Conservation (phyloP, 2,113 vertebrate species). For the Bucco capensis region DNA sequence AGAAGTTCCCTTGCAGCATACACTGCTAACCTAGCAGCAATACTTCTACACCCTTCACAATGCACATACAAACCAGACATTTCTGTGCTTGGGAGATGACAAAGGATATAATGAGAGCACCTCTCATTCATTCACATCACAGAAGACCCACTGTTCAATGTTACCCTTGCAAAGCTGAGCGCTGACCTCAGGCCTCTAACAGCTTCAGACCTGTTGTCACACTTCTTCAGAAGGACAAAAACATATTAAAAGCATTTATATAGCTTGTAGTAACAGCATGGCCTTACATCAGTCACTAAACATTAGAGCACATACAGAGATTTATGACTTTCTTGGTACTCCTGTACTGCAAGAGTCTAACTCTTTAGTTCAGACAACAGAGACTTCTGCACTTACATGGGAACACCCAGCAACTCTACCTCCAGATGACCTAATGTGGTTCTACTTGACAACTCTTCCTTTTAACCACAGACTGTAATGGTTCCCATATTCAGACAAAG, state of each 20-base stretch:
- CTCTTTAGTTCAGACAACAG: not conserved
- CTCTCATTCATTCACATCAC: not conserved
- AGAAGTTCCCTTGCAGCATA: not conserved
- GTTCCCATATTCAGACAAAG: not conserved
- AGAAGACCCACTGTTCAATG: slow-evolving; percentile 37
- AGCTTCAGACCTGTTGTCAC: slow-evolving; percentile 2
- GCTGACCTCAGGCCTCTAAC: not conserved
- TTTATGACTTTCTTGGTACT: not conserved
- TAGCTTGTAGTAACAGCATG: not conserved
- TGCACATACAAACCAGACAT: not conserved
- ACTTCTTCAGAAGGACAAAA: slow-evolving; percentile 23
- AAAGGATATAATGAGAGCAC: slow-evolving; percentile 21
- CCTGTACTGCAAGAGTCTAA: not conserved
- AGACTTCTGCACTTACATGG: not conserved
- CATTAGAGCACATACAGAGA: not conserved
- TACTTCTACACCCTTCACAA: not conserved
- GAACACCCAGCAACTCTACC: not conserved
- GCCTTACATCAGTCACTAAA: not conserved
- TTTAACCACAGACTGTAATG: not conserved
- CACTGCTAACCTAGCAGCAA: not conserved
- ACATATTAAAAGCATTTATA: not conserved
- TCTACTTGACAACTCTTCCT: not conserved
- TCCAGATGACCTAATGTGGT: not conserved
- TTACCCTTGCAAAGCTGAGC: slow-evolving; percentile 8
- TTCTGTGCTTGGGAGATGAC: not conserved